Percentiles rank a stretch among this genome's conserved stretches.
Conservation (phyloP, 1,140 invertebrate genomes). For the Bombus polaris region DNA sequence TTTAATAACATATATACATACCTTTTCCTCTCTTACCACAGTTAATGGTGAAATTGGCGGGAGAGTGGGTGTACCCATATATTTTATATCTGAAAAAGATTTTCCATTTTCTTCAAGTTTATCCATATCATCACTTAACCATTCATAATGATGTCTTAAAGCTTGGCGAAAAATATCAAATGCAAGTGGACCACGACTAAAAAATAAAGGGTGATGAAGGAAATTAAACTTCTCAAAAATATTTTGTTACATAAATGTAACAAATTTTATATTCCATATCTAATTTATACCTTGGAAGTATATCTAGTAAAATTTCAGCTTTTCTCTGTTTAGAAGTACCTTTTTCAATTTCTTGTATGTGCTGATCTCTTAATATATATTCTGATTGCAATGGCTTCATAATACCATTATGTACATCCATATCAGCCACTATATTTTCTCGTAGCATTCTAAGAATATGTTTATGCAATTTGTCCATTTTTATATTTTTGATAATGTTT, state of each 20-base stretch:
- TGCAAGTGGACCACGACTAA: conserved; percentile 72
- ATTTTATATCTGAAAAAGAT: conserved; percentile 43
- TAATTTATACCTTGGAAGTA: conserved; percentile 72
- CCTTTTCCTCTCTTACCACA: conserved; percentile 74
- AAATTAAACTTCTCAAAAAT: background rate
- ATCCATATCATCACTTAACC: conserved; percentile 76
- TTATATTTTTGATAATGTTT: conserved; percentile 16
- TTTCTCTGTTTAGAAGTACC: conserved; percentile 63
- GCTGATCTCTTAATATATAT: conserved; percentile 72
- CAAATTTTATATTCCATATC: background rate
- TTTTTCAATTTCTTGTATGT: conserved; percentile 69
- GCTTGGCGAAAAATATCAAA: conserved; percentile 75
- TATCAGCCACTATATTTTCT: conserved; percentile 72
- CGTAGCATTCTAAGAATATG: conserved; percentile 71
- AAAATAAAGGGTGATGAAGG: conserved; percentile 40
- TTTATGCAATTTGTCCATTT: conserved; percentile 74
- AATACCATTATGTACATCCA: conserved; percentile 78
- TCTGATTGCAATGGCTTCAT: conserved; percentile 67
- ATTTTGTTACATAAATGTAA: background rate
- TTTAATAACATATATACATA: conserved; percentile 35
- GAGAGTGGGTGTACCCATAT: conserved; percentile 62
- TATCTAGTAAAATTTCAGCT: conserved; percentile 71
- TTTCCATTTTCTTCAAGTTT: conserved; percentile 57
- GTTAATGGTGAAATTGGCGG: conserved; percentile 76
- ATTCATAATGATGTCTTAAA: conserved; percentile 74